A percentile compares a stretch with the other conserved stretches of the same genome.
Evolutionary conservation across 2,888 invertebrate species (phyloP).

Genomic region (Hypomecis punctinalis): DNA sequence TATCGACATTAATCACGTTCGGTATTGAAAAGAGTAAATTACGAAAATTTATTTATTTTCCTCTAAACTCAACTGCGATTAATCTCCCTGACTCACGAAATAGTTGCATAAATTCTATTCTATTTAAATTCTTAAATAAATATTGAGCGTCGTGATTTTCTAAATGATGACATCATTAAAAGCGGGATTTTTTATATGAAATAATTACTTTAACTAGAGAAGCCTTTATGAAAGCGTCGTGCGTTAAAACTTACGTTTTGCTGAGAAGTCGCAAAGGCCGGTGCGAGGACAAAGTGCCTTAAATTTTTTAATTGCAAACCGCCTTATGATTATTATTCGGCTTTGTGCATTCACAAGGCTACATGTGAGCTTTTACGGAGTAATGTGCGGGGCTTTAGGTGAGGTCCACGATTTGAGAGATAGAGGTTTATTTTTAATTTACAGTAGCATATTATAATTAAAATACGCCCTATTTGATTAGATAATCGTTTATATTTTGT

Average conservation of each 20-base stretch:
- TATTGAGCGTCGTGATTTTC: slow-evolving; percentile 25
- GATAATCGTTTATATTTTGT: too few species aligned
- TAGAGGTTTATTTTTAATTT: not conserved
- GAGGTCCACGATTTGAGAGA: slow-evolving; percentile 43
- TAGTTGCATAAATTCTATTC: slow-evolving; percentile 24
- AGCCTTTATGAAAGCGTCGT: slow-evolving; percentile 50
- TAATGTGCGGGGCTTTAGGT: slow-evolving; percentile 57
- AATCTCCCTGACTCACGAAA: slow-evolving; percentile 23
- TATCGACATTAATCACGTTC: slow-evolving; percentile 57
- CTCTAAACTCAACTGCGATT: slow-evolving; percentile 43
- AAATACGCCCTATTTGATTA: too few species aligned
- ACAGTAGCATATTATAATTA: not conserved
- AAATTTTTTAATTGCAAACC: slow-evolving; percentile 83
- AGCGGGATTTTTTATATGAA: slow-evolving; percentile 33
- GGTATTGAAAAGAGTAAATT: slow-evolving; percentile 53
- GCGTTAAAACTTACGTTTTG: slow-evolving; percentile 58
- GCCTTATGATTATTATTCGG: slow-evolving; percentile 80
- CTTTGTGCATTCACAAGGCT: slow-evolving; percentile 80
- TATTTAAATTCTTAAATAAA: slow-evolving; percentile 22
- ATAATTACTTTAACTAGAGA: slow-evolving; percentile 43
- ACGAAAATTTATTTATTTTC: slow-evolving; percentile 46
- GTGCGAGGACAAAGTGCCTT: slow-evolving; percentile 76
- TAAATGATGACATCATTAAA: slow-evolving; percentile 49
- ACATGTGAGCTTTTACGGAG: slow-evolving; percentile 68
- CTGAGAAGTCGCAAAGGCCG: slow-evolving; percentile 61